Evolutionary conservation across 1,140 invertebrate species (phyloP), one percentile per base, ranked within the genome.

Genomic region (Bombus huntii): DNA sequence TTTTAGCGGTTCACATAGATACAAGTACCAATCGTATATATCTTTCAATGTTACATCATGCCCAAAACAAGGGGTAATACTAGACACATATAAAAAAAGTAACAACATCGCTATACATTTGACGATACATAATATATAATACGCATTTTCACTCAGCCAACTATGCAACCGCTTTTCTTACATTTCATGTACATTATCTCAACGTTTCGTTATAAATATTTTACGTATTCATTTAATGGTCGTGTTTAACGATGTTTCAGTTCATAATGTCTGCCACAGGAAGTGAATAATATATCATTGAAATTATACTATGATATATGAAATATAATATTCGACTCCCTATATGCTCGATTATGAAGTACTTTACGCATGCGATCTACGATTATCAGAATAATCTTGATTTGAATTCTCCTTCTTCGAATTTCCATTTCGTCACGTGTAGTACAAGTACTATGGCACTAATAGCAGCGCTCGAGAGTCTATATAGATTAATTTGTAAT

Each of bases 11-110:
- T 92, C 87, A 91, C 86, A 93, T 87, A 88, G 87, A 93, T 83
- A 93, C 89, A 93, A 93, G 90, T 91, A 93, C 86, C 86, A 90
- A 92, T 92, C 83, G 76, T 91, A 89, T 91, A 89, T 88, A 90
- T 82, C 81, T 90, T 42, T 92, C 85, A 94, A 92, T 93, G 91
- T 92, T 93, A 95, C 93, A 89, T 92, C 94, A 95, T 95, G 94
- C 94, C 94, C 92, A 95, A 90, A 94, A 94, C 93, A 94, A 94
- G 92, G 93, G 93, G 83, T 93, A 92, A 93, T 87, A 92, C 91
- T 95, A 94, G 92, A 95, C 93, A 95, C 92, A 94, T 93, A 94
- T 92, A 94, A 94, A 94, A 94, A 94, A 95, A 94, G 90, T 93
- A 66, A 93, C 91, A 93, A 93, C 93, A 93, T 92, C 87, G 90